Evolutionary conservation across 1,140 invertebrate genomes (phyloP).

Genomic region (Bactericera cockerelli): DNA sequence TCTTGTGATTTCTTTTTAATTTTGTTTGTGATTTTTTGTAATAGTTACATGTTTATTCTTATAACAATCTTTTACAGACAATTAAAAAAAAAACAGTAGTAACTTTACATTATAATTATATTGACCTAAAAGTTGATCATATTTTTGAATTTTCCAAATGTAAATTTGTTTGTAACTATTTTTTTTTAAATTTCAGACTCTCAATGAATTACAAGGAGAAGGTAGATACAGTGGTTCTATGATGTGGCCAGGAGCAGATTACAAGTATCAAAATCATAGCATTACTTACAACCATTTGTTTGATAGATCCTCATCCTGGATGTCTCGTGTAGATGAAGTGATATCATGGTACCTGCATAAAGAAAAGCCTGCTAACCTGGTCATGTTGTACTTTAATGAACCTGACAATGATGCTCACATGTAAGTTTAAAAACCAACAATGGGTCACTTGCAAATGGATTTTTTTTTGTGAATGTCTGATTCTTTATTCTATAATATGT

Average conservation of each 20-base stretch:
- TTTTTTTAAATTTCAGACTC: slow-evolving; percentile 28
- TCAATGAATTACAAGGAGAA: slow-evolving; percentile 34
- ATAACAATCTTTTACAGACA: too few species aligned
- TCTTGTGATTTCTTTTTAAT: too few species aligned
- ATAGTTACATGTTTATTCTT: too few species aligned
- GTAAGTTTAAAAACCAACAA: slow-evolving; percentile 1
- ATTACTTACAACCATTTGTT: background rate
- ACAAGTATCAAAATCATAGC: slow-evolving; percentile 30
- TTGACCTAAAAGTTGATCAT: too few species aligned
- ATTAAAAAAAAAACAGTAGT: too few species aligned
- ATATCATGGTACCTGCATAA: slow-evolving; percentile 46
- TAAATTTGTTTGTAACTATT: too few species aligned
- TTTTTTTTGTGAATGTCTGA: too few species aligned
- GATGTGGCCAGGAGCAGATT: slow-evolving; percentile 44
- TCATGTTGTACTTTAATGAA: slow-evolving; percentile 54
- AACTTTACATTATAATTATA: too few species aligned
- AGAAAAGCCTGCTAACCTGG: slow-evolving; percentile 39
- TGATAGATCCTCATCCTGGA: background rate
- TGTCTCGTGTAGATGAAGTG: slow-evolving; percentile 34
- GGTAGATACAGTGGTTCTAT: slow-evolving; percentile 37
- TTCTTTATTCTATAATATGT: too few species aligned
- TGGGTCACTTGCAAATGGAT: too few species aligned
- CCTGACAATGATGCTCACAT: slow-evolving; percentile 44
- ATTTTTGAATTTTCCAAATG: too few species aligned
- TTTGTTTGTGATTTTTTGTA: too few species aligned